These are phyloP conservation scores for Macroramphosus scolopax DNA, from an alignment of 2,797 vertebrate genomes.

Conservation along the genomic window DNA sequence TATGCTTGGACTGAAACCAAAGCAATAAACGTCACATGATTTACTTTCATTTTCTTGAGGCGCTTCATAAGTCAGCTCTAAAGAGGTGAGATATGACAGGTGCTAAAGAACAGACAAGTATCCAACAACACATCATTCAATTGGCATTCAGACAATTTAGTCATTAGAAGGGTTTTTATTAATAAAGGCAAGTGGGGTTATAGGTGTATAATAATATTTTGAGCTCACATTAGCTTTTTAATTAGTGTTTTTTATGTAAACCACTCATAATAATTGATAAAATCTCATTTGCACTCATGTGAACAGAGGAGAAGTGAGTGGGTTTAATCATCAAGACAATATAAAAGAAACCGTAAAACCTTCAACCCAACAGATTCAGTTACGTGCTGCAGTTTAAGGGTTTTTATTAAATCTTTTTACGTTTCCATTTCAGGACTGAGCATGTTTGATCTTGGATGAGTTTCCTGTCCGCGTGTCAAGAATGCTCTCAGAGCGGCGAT, in stretches of 20 bases:
- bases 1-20: conserved; percentile 65
- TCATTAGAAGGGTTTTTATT: conserved; percentile 2
- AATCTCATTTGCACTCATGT: conserved; percentile 1
- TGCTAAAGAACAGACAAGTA: conserved; percentile 49
- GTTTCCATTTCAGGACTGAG: no score
- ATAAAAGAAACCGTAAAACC: no score
- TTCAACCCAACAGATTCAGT: no score
- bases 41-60: conserved; percentile 61
- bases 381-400: no score
- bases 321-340: not conserved
- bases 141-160: no score
- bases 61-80: conserved; percentile 61
- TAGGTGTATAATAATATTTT: conserved; percentile 5
- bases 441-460: no score
- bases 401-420: no score
- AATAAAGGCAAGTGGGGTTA: conserved; percentile 7
- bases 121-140: conserved; percentile 20
- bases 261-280: no score
- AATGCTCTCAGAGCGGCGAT: no score
- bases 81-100: conserved; percentile 43
- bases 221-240: conserved; percentile 16
- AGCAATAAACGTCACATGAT: conserved; percentile 59
- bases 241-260: conserved; percentile 28
- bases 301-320: not conserved
- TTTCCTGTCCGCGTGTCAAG: no score